These are phyloP conservation scores for Argentina silus DNA, from an alignment of 2,797 vertebrate species.

Conservation along the genomic window DNA sequence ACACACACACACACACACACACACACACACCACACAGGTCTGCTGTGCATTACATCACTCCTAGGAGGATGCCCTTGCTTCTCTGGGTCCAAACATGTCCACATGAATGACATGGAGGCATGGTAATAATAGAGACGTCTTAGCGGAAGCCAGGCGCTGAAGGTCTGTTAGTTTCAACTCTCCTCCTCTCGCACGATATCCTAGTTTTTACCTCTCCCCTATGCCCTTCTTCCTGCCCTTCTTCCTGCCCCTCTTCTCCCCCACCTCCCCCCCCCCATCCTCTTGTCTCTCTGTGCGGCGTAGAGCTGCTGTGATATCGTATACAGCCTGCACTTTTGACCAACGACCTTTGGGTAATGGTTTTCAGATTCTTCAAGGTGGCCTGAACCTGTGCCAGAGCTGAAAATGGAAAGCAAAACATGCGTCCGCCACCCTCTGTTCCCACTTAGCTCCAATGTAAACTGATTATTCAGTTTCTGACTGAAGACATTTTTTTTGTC, in stretches of 20 bases:
- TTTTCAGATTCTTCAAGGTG: conserved; percentile 79
- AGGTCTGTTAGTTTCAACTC: conserved; percentile 65
- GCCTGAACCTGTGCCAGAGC: conserved; percentile 70
- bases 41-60: conserved; percentile 62
- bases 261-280: conserved; percentile 39
- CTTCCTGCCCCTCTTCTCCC: conserved; percentile 4
- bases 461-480: conserved; percentile 70
- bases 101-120: conserved; percentile 60
- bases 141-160: conserved; percentile 53
- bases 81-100: conserved; percentile 69
- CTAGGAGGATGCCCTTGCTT: conserved; percentile 66
- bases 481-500: conserved; percentile 54
- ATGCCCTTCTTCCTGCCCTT: neutral
- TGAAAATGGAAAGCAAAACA: conserved; percentile 77
- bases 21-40: conserved; percentile 9
- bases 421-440: conserved; percentile 68
- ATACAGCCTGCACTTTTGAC: conserved; percentile 75
- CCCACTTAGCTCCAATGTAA: conserved; percentile 74
- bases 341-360: conserved; percentile 67
- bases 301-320: conserved; percentile 62
- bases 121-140: conserved; percentile 70
- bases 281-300: conserved; percentile 55
- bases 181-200: conserved; percentile 70
- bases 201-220: conserved; percentile 21
- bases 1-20: conserved; percentile 15